A percentile compares a stretch with the other conserved stretches of the same genome.
These are phyloP conservation scores for Bubalus kerabau DNA, from an alignment of 2,113 vertebrate genomes.

Conservation along the genomic window DNA sequence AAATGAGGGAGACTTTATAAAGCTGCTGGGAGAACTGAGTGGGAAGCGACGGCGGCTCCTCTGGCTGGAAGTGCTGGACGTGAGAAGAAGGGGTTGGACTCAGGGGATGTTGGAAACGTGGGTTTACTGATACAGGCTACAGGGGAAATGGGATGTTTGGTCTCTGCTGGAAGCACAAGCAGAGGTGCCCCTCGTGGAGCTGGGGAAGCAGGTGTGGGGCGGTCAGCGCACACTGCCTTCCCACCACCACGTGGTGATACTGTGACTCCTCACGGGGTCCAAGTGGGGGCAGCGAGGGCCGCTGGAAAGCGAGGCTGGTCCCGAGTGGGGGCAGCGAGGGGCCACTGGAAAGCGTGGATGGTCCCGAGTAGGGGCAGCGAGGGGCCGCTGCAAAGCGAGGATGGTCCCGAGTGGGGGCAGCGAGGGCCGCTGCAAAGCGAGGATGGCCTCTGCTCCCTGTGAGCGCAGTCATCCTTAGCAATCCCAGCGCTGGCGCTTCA, in stretches of 20 bases:
- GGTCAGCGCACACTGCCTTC: fast-evolving
- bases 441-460: fast-evolving
- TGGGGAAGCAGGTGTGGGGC: too few species aligned
- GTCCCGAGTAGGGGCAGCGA: fast-evolving
- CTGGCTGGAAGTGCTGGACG: too few species aligned
- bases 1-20: not conserved
- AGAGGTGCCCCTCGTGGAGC: fast-evolving
- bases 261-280: not conserved
- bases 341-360: too few species aligned
- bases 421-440: too few species aligned
- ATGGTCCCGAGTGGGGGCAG: too few species aligned
- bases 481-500: fast-evolving
- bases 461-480: too few species aligned
- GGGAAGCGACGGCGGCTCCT: fast-evolving
- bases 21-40: too few species aligned
- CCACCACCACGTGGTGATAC: fast-evolving
- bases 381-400: too few species aligned
- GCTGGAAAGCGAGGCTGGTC: too few species aligned
- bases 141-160: not conserved
- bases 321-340: too few species aligned
- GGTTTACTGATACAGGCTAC: fast-evolving
- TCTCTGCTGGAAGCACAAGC: not conserved
- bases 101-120: too few species aligned
- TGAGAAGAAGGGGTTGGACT: fast-evolving
- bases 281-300: too few species aligned